Base-by-base conservation (phyloP, 2,797 vertebrate species). In the Sebastes paucispinis region DNA sequence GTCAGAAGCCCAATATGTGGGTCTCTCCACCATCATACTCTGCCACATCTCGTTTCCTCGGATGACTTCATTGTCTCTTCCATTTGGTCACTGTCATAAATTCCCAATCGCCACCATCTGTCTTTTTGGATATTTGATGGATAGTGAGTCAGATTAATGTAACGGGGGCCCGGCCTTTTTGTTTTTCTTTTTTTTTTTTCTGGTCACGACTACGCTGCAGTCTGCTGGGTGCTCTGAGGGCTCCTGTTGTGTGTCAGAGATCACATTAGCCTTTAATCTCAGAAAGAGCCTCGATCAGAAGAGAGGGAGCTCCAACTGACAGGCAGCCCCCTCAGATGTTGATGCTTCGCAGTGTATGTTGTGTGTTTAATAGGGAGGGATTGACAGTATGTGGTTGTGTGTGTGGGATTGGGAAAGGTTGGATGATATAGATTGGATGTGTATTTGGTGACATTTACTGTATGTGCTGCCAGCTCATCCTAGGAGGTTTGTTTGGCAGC, bases 251-350 rank as follows among this genome's bases (percentile, higher is more conserved):
- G 82, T 89, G 90, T 91, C 88, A 93, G 87, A 89, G 87, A 91
- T 89, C 83, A 88, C 83, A 85, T 93, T 89, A 91, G 90, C 84
- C 82, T 89, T 91, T 93, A 92, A 94, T 93, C 90, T 91, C 80
- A 83, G 76, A 89, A 90, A 91, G 79, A 91, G 88, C 88, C 69
- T 89, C 75, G 14, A 57, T 86, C 78, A 88, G 76, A 89, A 87
- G 74, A 84, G 84, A 62, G 73, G 55, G 67, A 74, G 75, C 65
- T 74, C 77, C 43, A 34, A 75, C 76, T 84, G 87, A 83, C 82
- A 84, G 87, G 73, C 81, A 69, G 86, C 79, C 68, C 64, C 73
- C 82, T 78, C 87, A 90, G 82, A 91, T 93, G 91, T 89, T 77
- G 73, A 69, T 47, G 39, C 72, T 31, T 68, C 66, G 60, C 74